These are phyloP conservation scores for Hypotaenidia okinawae DNA, from an alignment of 2,797 vertebrate species.

Conservation along the genomic window DNA sequence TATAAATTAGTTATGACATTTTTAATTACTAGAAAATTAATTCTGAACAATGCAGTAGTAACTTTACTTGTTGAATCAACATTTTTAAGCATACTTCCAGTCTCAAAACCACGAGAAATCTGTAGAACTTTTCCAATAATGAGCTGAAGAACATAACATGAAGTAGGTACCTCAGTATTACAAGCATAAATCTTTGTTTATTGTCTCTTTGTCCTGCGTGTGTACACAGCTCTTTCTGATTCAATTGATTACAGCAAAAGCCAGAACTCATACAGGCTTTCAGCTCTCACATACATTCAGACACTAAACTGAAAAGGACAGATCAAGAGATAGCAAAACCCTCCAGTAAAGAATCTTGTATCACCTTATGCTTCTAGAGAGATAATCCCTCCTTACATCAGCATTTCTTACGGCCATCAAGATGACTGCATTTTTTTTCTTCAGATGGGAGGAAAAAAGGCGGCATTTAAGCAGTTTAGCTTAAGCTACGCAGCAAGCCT, in stretches of 20 bases:
- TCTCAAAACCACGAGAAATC: not conserved
- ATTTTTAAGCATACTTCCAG: not conserved
- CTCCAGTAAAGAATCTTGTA: not conserved
- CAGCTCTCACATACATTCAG: not conserved
- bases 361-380: not conserved
- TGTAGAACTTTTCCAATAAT: not conserved
- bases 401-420: not conserved
- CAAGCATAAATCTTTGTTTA: not conserved
- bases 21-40: conserved; percentile 25
- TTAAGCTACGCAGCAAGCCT: not conserved
- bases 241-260: conserved; percentile 9
- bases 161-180: conserved; percentile 42
- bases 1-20: conserved; percentile 10
- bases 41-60: not conserved
- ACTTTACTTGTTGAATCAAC: not conserved
- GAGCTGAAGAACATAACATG: not conserved
- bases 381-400: not conserved
- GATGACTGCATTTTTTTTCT: not conserved
- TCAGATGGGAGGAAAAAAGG: not conserved
- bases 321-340: not conserved
- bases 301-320: conserved; percentile 10
- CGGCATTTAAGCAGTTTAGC: not conserved
- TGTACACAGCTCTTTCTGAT: conserved; percentile 18
- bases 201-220: not conserved
- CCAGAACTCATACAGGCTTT: not conserved